Base-by-base conservation (phyloP, 1,140 invertebrate species). In the Chymomyza costata region DNA sequence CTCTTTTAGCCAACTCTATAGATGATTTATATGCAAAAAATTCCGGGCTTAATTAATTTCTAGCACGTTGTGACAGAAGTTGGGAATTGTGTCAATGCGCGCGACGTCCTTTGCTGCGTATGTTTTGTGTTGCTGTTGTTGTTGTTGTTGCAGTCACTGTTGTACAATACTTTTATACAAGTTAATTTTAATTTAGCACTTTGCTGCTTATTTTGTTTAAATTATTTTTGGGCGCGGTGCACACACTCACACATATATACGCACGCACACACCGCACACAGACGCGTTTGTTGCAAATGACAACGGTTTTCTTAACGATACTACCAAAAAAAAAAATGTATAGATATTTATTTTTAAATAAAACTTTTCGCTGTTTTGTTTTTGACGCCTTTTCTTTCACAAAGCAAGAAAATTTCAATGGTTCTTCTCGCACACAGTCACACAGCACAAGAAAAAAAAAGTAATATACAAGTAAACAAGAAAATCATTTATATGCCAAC, bases 381-480 rank as follows among this genome's bases (percentile, higher is more conserved):
- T n/a, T n/a, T n/a, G n/a, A n/a, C n/a, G n/a, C n/a, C n/a, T n/a
- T n/a, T n/a, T n/a, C n/a, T n/a, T n/a, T n/a, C n/a, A n/a, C n/a
- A n/a, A n/a, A n/a, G n/a, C n/a, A n/a, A n/a, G n/a, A n/a, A n/a
- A n/a, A n/a, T n/a, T n/a, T n/a, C n/a, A n/a, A n/a, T n/a, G n/a
- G n/a, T n/a, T n/a, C n/a, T n/a, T n/a, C n/a, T n/a, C n/a, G n/a
- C n/a, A n/a, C n/a, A n/a, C n/a, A n/a, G n/a, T n/a, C n/a, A n/a
- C n/a, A 34, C 13, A 11, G 40, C 57, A 61, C 58, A 56, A 32
- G 45, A 56, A 61, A 56, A 56, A 61, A 56, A 60, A 60, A 55
- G n/a, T n/a, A n/a, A n/a, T n/a, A n/a, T n/a, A n/a, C 38, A 55
- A 55, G 45, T 60, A 55, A 55, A 60, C 55, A 60, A 60, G 57